Percentiles rank a stretch among this genome's conserved stretches.
Evolutionary conservation across 2,113 vertebrate genomes (phyloP).

Genomic region (Hipposideros armiger): DNA sequence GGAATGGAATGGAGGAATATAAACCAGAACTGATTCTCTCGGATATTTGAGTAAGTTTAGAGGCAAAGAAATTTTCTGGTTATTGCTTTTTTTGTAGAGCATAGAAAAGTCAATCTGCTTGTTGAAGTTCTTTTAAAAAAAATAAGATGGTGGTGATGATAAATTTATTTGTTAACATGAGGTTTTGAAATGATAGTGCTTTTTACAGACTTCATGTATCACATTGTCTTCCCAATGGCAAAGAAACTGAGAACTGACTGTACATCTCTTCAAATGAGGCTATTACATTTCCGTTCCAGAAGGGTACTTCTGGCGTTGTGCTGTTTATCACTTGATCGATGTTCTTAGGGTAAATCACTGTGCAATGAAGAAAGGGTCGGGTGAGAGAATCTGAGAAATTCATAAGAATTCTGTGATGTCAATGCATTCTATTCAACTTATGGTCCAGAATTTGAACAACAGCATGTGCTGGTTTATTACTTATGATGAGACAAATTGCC

Average conservation of each 20-base stretch:
- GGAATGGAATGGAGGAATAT: background rate
- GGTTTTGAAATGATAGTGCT: constrained; percentile 17
- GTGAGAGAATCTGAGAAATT: background rate
- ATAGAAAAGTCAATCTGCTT: background rate
- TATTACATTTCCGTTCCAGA: background rate
- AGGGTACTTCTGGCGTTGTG: background rate
- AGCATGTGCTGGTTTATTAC: background rate
- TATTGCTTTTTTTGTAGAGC: background rate
- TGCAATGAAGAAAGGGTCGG: background rate
- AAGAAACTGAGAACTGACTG: background rate
- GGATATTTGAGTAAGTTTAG: background rate
- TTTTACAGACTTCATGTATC: background rate
- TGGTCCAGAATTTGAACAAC: background rate
- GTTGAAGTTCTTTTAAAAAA: background rate
- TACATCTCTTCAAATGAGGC: background rate
- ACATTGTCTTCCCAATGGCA: constrained; percentile 1
- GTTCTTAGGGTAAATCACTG: background rate
- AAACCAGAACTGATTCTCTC: background rate
- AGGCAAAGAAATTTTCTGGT: background rate
- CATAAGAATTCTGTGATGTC: background rate
- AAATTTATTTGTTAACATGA: background rate
- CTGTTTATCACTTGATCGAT: background rate
- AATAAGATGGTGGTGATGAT: background rate
- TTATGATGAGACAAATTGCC: background rate
- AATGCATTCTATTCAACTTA: background rate